Percentiles rank a stretch among this genome's conserved stretches.
Evolutionary conservation across 2,797 vertebrate genomes (phyloP).

Genomic region (Lithobates sylvaticus): DNA sequence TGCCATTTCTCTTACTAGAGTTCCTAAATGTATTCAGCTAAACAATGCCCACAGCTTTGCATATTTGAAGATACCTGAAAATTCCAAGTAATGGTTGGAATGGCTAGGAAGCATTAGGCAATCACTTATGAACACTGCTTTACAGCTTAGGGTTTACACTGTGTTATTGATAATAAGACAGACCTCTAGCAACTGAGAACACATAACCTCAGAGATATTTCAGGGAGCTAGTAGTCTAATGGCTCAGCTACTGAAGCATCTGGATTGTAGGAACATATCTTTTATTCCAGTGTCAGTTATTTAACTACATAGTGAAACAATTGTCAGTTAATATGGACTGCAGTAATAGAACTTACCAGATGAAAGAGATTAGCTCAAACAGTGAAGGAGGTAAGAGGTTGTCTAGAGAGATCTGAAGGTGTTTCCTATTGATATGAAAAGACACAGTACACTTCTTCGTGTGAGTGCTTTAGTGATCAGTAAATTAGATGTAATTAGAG

Average conservation of each 20-base stretch:
- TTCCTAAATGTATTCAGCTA: neutral
- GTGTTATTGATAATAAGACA: constrained; percentile 33
- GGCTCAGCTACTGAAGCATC: constrained; percentile 55
- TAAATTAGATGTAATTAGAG: constrained; percentile 82
- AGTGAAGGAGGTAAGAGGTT: constrained; percentile 68
- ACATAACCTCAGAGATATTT: constrained; percentile 38
- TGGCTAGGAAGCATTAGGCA: neutral
- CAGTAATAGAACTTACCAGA: constrained; percentile 68
- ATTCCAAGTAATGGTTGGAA: neutral
- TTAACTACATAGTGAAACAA: constrained; percentile 36
- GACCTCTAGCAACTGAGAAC: constrained; percentile 27
- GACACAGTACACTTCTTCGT: constrained; percentile 74
- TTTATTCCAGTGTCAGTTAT: constrained; percentile 47
- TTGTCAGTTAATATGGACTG: constrained; percentile 35
- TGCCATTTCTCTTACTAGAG: neutral
- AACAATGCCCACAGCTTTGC: neutral
- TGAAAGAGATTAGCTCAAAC: constrained; percentile 68
- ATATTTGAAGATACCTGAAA: neutral
- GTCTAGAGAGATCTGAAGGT: constrained; percentile 74
- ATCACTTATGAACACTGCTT: constrained; percentile 26
- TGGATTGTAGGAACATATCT: constrained; percentile 47
- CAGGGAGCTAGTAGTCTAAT: constrained; percentile 36
- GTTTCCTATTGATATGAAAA: constrained; percentile 74
- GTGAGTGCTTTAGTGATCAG: constrained; percentile 79
- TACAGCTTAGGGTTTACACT: constrained; percentile 24